Evolutionary conservation across 1,140 invertebrate genomes (phyloP).

Genomic region (Oryzaephilus surinamensis): DNA sequence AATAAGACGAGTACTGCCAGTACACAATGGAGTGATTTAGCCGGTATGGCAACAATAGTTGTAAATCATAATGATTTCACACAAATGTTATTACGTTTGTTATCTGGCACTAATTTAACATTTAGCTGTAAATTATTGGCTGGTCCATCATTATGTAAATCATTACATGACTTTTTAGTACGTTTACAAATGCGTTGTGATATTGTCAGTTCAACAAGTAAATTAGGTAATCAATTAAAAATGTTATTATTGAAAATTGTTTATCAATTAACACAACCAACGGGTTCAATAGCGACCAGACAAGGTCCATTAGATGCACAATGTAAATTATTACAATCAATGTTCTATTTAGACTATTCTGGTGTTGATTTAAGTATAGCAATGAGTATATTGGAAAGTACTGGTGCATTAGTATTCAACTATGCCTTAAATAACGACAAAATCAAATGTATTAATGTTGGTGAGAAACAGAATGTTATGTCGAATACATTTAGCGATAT

Average conservation of each 20-base stretch:
- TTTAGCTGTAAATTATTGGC: slow-evolving; percentile 48
- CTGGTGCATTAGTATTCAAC: slow-evolving; percentile 51
- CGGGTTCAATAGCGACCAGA: slow-evolving; percentile 54
- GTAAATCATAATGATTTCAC: slow-evolving; percentile 59
- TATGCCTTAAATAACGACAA: slow-evolving; percentile 49
- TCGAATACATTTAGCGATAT: slow-evolving; percentile 48
- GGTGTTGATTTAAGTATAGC: slow-evolving; percentile 60
- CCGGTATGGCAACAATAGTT: slow-evolving; percentile 37
- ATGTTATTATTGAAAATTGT: slow-evolving; percentile 59
- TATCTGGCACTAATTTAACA: slow-evolving; percentile 53
- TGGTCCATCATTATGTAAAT: slow-evolving; percentile 65
- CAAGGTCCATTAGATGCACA: slow-evolving; percentile 76
- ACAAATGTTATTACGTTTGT: slow-evolving; percentile 58
- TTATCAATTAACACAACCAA: slow-evolving; percentile 55
- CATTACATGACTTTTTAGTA: slow-evolving; percentile 60
- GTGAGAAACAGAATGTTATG: slow-evolving; percentile 33
- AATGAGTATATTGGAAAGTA: slow-evolving; percentile 63
- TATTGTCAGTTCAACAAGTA: slow-evolving; percentile 44
- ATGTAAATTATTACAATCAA: slow-evolving; percentile 56
- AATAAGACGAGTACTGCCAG: slow-evolving; percentile 8
- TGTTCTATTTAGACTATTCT: slow-evolving; percentile 54
- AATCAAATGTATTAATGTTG: slow-evolving; percentile 40
- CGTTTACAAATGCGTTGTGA: slow-evolving; percentile 61
- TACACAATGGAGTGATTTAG: slow-evolving; percentile 25
- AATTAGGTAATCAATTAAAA: slow-evolving; percentile 52